Base-by-base conservation (phyloP, 2,888 invertebrate genomes). In the Cantharis flavilabris region DNA sequence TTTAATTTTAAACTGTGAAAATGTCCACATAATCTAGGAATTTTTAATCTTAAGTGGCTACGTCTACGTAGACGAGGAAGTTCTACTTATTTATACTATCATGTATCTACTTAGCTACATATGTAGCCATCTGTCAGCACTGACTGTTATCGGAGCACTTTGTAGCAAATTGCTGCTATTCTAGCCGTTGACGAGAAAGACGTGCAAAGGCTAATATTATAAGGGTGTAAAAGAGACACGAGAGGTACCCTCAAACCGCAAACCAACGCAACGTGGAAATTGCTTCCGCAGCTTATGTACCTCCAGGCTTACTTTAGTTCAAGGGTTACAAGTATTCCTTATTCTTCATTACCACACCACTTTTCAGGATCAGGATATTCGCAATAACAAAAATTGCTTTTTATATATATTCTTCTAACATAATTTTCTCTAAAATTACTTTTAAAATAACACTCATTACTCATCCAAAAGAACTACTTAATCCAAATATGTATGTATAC, bases 41-140 rank as follows among this genome's bases (percentile, higher is more conserved):
- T 26, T 26, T 26, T 26, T 9, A 26, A 26, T 26, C 26, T 26
- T 9, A 26, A 9, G 26, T 26, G 26, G 9, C 26, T 26, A 26
- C 26, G 7, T 26, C 26, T 26, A 26, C 4, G 87, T 88, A 88
- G 87, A 88, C 87, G 87, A 88, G 87, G 86, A 83, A 85, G 85
- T 87, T 87, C 71, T 69, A 75, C 88, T 88, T 88, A 87, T 88
- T 88, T 88, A 88, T 87, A 86, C 86, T 79, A 70, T 74, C 63
- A 67, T 84, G 85, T 85, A 84, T 86, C 86, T 85, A 85, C 83
- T 84, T 83, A 84, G 85, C 85, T 83, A 86, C 87, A 87, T 87
- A 85, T 88, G 87, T 87, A 87, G 85, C 86, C 88, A 88, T 88
- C 88, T 87, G 88, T 87, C 87, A 87, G 85, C 83, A 82, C 83